Percentiles rank a stretch among this genome's conserved stretches.
These are phyloP conservation scores for Crambe crambe DNA, from an alignment of 37 sponge, comb jelly and placozoan species.

Conservation along the genomic window DNA sequence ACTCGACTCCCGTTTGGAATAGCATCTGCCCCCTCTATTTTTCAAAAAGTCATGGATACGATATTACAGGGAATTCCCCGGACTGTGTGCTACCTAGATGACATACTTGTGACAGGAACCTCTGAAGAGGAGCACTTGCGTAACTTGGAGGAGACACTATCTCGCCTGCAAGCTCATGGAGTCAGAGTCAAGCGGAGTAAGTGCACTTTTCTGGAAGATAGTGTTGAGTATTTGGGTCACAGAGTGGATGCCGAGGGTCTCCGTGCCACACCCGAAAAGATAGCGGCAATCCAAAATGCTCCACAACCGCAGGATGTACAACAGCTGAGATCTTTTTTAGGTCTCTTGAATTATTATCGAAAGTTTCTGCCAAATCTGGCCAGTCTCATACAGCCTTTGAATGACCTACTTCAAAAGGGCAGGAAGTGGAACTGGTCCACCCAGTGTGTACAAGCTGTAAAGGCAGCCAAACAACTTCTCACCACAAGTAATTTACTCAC, in stretches of 20 bases:
- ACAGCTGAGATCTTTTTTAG: constrained; percentile 16
- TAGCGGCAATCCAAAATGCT: background rate
- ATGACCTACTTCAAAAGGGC: constrained; percentile 19
- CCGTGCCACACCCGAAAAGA: background rate
- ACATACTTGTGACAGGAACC: background rate
- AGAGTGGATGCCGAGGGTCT: constrained; percentile 11
- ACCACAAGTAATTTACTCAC: background rate
- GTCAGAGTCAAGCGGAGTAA: background rate
- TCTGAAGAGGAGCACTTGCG: background rate
- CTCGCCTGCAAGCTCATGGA: background rate
- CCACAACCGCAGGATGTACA: background rate
- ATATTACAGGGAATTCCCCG: background rate
- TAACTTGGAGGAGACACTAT: background rate
- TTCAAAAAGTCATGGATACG: background rate
- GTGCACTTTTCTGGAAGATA: constrained; percentile 1
- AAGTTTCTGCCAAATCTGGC: constrained; percentile 48
- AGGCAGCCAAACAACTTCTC: constrained; percentile 1
- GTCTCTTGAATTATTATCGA: constrained; percentile 22
- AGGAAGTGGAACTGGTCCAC: constrained; percentile 11
- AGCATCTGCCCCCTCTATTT: background rate
- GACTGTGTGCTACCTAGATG: background rate
- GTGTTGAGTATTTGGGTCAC: constrained; percentile 28
- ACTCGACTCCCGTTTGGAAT: background rate
- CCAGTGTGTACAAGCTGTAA: background rate
- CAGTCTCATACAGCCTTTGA: background rate